Evolutionary conservation across 2,113 vertebrate species (phyloP).

Genomic region (Nesoenas mayeri): DNA sequence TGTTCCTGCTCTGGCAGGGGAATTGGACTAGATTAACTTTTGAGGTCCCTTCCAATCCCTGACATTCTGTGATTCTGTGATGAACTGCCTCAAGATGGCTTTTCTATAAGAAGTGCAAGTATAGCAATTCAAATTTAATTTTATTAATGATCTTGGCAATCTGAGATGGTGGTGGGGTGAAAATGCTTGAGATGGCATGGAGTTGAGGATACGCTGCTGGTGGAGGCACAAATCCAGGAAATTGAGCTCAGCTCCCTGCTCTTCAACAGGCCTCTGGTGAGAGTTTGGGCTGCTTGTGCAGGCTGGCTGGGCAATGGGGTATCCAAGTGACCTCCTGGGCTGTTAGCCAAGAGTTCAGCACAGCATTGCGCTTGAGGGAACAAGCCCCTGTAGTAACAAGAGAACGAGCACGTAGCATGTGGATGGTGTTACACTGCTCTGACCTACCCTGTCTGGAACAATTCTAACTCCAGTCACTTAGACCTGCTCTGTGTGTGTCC

Average conservation of each 20-base stretch:
- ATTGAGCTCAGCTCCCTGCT: not conserved
- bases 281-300: not conserved
- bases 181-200: not conserved
- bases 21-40: no score
- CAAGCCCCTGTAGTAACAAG: fast-evolving
- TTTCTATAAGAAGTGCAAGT: not conserved
- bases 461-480: no score
- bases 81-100: not conserved
- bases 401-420: fast-evolving
- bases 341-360: not conserved
- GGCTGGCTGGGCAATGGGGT: fast-evolving
- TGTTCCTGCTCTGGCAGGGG: no score
- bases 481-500: not conserved
- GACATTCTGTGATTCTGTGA: no score
- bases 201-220: not conserved
- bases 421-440: fast-evolving
- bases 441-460: not conserved
- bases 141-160: not conserved
- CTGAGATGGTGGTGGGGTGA: not conserved
- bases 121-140: not conserved
- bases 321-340: not conserved
- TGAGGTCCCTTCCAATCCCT: no score
- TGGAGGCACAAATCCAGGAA: not conserved
- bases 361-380: fast-evolving
- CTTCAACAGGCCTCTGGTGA: not conserved